Evolutionary conservation across 2,888 invertebrate genomes (phyloP).

Genomic region (Eucera pruinosa): DNA sequence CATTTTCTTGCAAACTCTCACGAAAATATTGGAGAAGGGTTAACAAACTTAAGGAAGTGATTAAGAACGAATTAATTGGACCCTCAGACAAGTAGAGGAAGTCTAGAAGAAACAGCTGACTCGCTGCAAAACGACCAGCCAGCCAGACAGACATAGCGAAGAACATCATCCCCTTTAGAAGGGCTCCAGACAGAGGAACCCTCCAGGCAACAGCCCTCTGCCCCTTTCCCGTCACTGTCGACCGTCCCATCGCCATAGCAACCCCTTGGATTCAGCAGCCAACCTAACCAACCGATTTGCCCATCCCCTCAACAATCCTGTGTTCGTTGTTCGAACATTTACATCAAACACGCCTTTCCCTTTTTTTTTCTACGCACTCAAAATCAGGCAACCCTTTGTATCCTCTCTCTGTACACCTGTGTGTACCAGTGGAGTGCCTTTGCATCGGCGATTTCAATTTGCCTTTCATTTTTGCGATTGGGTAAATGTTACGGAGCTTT

Average conservation of each 20-base stretch:
- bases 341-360: conserved; percentile 48
- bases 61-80: neutral
- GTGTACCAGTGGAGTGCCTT: neutral
- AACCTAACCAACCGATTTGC: conserved; percentile 68
- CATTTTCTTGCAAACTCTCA: neutral
- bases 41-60: conserved; percentile 3
- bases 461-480: conserved; percentile 3
- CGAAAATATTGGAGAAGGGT: neutral
- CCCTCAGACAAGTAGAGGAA: conserved; percentile 9
- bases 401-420: neutral
- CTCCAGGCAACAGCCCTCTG: conserved; percentile 68
- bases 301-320: conserved; percentile 43
- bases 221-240: conserved; percentile 58
- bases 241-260: conserved; percentile 80
- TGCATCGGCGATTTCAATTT: conserved; percentile 20
- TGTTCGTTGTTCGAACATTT: conserved; percentile 57
- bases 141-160: conserved; percentile 62
- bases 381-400: conserved; percentile 50
- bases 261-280: conserved; percentile 77
- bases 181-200: conserved; percentile 80
- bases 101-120: conserved; percentile 67
- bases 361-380: conserved; percentile 6
- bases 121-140: conserved; percentile 29
- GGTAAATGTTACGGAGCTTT: neutral
- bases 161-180: conserved; percentile 76